Evolutionary conservation across 2,888 invertebrate species (phyloP), one percentile per base, ranked within the genome.

Genomic region (Hydraecia micacea): DNA sequence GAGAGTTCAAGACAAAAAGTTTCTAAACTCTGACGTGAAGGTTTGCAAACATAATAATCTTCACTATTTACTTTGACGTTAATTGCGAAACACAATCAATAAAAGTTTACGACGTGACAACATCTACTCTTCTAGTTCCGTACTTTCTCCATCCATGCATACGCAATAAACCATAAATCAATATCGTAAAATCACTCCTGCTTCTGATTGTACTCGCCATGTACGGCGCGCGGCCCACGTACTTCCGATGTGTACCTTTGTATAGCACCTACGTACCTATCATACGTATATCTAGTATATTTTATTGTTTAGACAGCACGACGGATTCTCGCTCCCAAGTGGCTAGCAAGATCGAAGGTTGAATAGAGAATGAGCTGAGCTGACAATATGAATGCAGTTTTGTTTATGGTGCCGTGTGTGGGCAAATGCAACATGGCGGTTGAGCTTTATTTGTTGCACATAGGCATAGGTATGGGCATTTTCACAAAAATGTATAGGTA

Each of bases 161-260:
- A 39, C 32, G 69, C 46, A 83, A 75, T 65, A 81, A 69, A 79
- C 32, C 36, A 84, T 84, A 70, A 66, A 82, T 82, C 77, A 70
- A 81, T 73, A 32, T 52, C 32, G 39, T 69, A 49, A 73, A 68
- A 46, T 62, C 65, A 74, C 74, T 78, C 65, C 36, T 86, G 76
- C 21, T 8, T 15, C 21, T 52, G 81, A 88, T 66, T 81, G 81
- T 88, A 82, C 85, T 13, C n/a, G 49, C 78, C 79, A 77, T 81
- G 28, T 81, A 83, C 25, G 60, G 65, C 55, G 73, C 49, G n/a
- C 76, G 42, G 71, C 88, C 87, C 78, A 87, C 87, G 85, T 80
- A 83, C 85, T 81, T 88, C 81, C 87, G 87, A 88, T 77, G 73
- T 78, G 62, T 42, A 39, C 52, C 70, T 81, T 75, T 52, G 60